phyloP scores from a whole-genome alignment of 2,888 invertebrate species.

The Megamerina dolium region DNA sequence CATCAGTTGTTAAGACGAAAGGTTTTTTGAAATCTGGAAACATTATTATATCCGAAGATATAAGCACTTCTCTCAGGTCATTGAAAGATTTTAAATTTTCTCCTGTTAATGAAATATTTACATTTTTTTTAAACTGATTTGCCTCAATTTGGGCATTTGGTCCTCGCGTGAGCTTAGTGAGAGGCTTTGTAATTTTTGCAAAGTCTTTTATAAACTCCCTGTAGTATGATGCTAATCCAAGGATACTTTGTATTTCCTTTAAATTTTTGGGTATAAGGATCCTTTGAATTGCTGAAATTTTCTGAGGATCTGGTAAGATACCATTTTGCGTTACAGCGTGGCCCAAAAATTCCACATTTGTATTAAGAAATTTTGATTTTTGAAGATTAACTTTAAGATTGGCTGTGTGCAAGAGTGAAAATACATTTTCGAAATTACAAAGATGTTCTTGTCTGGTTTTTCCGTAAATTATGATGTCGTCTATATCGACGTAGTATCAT shows the following conservation, averaged over 20 bases:
- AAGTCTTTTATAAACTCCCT: slow-evolving; percentile 18
- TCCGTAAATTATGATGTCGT: slow-evolving; percentile 21
- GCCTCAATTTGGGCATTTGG: slow-evolving; percentile 4
- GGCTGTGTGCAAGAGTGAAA: slow-evolving; percentile 2
- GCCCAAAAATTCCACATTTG: slow-evolving; percentile 10
- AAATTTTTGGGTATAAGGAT: slow-evolving; percentile 11
- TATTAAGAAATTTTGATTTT: slow-evolving; percentile 9
- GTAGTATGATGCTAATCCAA: slow-evolving; percentile 16
- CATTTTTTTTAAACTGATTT: neutral
- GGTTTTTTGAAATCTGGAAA: too few relatives aligned
- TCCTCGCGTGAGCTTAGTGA: slow-evolving; percentile 16
- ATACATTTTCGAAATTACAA: slow-evolving; percentile 1
- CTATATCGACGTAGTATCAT: slow-evolving; percentile 5
- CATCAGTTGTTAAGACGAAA: too few relatives aligned
- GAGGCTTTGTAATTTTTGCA: slow-evolving; percentile 16
- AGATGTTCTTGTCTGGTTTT: slow-evolving; percentile 3
- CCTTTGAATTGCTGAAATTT: slow-evolving; percentile 7
- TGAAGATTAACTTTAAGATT: slow-evolving; percentile 10
- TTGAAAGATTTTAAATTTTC: too few relatives aligned
- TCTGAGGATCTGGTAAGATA: slow-evolving; percentile 11
- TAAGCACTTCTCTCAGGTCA: too few relatives aligned
- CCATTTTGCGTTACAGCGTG: slow-evolving; percentile 3
- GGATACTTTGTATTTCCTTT: slow-evolving; percentile 16
- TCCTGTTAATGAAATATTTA: too few relatives aligned
- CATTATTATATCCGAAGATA: too few relatives aligned